Base-by-base conservation (phyloP, 2,797 vertebrate species). In the Ptychobarbus kaznakovi region DNA sequence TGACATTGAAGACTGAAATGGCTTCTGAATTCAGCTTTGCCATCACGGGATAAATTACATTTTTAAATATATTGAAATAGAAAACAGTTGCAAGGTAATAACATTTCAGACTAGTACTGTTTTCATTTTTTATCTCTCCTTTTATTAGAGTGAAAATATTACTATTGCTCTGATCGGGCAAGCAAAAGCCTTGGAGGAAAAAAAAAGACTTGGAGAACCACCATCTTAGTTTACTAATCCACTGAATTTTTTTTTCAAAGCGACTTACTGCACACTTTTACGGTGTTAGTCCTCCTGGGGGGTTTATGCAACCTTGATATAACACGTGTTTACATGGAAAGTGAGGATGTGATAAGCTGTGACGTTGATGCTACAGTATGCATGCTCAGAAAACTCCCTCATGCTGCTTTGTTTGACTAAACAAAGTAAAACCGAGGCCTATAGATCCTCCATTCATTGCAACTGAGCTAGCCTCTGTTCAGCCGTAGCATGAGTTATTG, bases 381-480 rank as follows among this genome's bases (percentile, higher is more conserved):
- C 32, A 76, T 40, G 46, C 42, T 80, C 22, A 2, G 42, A 42
- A 73, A 65, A 49, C n/a, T 46, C 38, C 46, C 70, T 38, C 9
- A 4, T 49, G 70, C 18, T 3, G 10, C 28, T 66, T 35, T 83
- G 44, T 66, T 81, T 81, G 44, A 7, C 46, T 25, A 51, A 32
- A 32, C 32, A 32, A 32, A 63, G 42, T 25, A 42, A 78, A 69
- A 35, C 32, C 11, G 22, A 79, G 49, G 28, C 40, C 42, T 65
- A 18, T 85, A 80, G 53, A 65, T 74, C 53, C 22, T 65, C n/a
- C 9, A 61, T 42, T 61, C 15, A 4, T 22, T 80, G 68, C 40
- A 25, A 4, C 32, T 28, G 49, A 51, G n/a, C 82, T 9, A 51
- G 44, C 46, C 35, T 58, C 46, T 70, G 16, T 69, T 70, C 51